Evolutionary conservation across 2,888 invertebrate genomes (phyloP), one percentile per base, ranked within the genome.

Genomic region (Cosmorhoe ocellata): DNA sequence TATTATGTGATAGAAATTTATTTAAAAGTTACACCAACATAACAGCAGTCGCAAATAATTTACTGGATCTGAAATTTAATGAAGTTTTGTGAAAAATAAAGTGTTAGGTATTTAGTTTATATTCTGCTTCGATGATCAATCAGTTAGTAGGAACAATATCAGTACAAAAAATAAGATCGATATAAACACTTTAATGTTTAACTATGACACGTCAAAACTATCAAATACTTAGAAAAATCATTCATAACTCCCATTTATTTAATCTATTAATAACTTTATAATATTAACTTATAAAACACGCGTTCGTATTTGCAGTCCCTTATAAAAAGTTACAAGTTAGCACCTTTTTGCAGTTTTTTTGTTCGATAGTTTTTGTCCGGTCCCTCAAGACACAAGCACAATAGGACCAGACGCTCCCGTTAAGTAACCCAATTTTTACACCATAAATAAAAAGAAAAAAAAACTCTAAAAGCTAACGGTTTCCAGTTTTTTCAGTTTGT

Each of bases 351-450:
- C 52, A 47, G 45, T 41, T 28, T 56, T 56, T 56, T 51, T 54
- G 51, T 22, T 28, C 13, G 6, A 10, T 8, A 40, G 32, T 58
- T 57, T 61, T 57, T 61, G 43, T 49, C 43, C 61, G 64, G 69
- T 78, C 77, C 77, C 76, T 67, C 64, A 76, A 75, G 69, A 61
- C 52, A 36, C 37, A 44, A 22, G 37, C 71, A 86, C 86, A 90
- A 89, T 81, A 63, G 42, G 80, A 3, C 43, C 64, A 64, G 14
- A 52, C 61, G 85, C 85, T 86, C 80, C 87, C 88, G 87, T 81
- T 89, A 89, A 90, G 90, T 89, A 88, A 89, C 89, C 90, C 86
- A 90, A 90, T 90, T 89, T 87, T 87, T 84, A 75, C 87, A 83
- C 89, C 87, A 84, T 88, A 87, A 84, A 86, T 90, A 89, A 85